Conservation (phyloP, 2,797 vertebrate species). For the Lates japonicus region DNA sequence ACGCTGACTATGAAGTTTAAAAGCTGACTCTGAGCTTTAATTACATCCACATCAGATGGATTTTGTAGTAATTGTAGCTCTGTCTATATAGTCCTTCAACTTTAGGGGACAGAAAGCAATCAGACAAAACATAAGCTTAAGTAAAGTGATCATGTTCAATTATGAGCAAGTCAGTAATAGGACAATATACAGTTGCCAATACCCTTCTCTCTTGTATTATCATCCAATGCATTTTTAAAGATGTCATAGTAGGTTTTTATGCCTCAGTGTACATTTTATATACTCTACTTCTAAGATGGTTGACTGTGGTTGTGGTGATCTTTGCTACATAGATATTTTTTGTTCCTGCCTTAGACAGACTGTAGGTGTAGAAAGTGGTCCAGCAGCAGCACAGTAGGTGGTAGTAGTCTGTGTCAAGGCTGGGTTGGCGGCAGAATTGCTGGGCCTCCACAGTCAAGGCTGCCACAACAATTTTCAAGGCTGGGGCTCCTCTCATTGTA, state of each 20-base stretch:
- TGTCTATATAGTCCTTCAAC: not conserved
- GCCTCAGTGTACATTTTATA: not conserved
- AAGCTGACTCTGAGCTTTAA: not conserved
- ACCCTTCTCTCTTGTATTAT: not conserved
- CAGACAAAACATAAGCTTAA: not conserved
- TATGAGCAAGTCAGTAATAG: not conserved
- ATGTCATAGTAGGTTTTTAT: not conserved
- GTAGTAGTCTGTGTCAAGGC: slow-evolving; percentile 23
- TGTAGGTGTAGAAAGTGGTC: slow-evolving; percentile 23
- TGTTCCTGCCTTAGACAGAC: not conserved
- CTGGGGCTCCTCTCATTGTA: slow-evolving; percentile 46
- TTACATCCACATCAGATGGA: not conserved
- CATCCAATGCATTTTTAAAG: not conserved
- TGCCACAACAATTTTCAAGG: slow-evolving; percentile 50
- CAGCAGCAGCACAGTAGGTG: slow-evolving; percentile 35
- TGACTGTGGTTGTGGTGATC: not conserved
- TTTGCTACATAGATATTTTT: slow-evolving; percentile 6
- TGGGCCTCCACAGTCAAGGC: slow-evolving; percentile 57
- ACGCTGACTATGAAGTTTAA: not conserved
- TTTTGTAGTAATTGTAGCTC: not conserved
- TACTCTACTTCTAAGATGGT: not conserved
- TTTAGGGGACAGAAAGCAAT: not conserved
- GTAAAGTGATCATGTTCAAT: not conserved
- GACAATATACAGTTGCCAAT: not conserved
- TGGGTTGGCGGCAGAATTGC: slow-evolving; percentile 12